Percentiles rank a stretch among this genome's conserved stretches.
Evolutionary conservation across 2,888 invertebrate species (phyloP).

Genomic region (Pyrrhia umbra): DNA sequence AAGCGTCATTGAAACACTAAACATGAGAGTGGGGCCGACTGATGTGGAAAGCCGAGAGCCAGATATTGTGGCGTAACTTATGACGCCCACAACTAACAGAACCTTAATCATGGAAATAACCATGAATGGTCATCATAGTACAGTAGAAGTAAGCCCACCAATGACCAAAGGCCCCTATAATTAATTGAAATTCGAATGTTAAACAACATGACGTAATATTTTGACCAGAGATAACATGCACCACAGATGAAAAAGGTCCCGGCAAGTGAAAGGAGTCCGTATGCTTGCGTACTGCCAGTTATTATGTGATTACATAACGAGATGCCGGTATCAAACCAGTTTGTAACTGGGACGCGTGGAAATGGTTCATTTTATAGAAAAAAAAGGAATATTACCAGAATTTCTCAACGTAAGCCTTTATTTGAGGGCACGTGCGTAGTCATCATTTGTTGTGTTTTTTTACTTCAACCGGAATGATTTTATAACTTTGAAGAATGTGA

Average conservation of each 20-base stretch:
- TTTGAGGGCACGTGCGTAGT: constrained; percentile 29
- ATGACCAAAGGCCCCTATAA: constrained; percentile 19
- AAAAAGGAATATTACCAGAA: constrained; percentile 35
- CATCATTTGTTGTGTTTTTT: constrained; percentile 12
- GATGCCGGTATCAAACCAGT: constrained; percentile 64
- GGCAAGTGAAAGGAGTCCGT: constrained; percentile 75
- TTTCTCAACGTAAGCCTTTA: constrained; percentile 26
- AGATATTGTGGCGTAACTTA: constrained; percentile 31
- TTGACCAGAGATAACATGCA: constrained; percentile 59
- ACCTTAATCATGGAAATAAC: constrained; percentile 2
- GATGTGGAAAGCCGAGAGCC: constrained; percentile 35
- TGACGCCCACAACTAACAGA: constrained; percentile 7
- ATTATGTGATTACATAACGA: constrained; percentile 70
- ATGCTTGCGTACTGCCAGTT: constrained; percentile 63
- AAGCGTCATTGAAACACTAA: background rate
- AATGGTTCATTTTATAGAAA: constrained; percentile 52
- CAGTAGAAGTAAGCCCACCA: constrained; percentile 8
- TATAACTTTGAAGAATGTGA: background rate
- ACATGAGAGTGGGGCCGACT: background rate
- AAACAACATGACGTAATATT: constrained; percentile 46
- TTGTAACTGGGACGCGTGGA: constrained; percentile 59
- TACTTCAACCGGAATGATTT: background rate
- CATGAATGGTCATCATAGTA: constrained; percentile 2
- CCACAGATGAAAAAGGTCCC: constrained; percentile 76
- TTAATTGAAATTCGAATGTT: constrained; percentile 33